Evolutionary conservation across 2,797 vertebrate species (phyloP), one percentile per base, ranked within the genome.

Genomic region (Coracias cyanogaster): DNA sequence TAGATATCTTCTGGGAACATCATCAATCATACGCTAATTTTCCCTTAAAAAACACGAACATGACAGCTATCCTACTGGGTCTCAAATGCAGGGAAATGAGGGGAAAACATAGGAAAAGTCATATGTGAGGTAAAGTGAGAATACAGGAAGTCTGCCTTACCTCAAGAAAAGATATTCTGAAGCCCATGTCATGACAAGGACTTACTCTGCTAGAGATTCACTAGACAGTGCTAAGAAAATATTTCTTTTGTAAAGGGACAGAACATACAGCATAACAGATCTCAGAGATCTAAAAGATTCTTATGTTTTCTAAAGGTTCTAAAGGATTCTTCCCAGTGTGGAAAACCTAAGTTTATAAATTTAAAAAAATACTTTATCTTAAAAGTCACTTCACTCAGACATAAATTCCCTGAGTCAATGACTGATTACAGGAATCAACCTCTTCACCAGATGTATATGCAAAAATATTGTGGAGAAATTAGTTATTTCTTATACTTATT

Each of bases 401-500:
- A 95, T 73, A 22, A 8, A 49, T 77, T 89, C 51, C 54, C 57
- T 77, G 19, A 73, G 91, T 65, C 74, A 64, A 48, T 76, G 26
- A 46, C 2, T 54, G 28, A 62, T 48, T 41, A 41, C 6, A 55
- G 39, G 43, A 81, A 69, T 81, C 67, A 79, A 74, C n/a, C 45
- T 95, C 66, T 76, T 93, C 70, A 84, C 48, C 66, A 65, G 31
- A 57, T 2, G 3, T 1, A 57, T n/a, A 46, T 0, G 3, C 54
- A 91, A 86, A 92, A 93, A 70, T 0, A 55, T 10, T 60, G 54
- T 10, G 2, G 51, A 91, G 48, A 97, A 97, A 91, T 85, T 90
- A 52, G 79, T 58, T 74, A 78, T 93, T 95, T 97, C 41, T 73
- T 48, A 97, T 97, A 97, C 86, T 91, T 96, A 90, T 31, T 93